These are phyloP conservation scores for Strix occidentalis DNA, from an alignment of 2,797 vertebrate genomes.

Conservation along the genomic window DNA sequence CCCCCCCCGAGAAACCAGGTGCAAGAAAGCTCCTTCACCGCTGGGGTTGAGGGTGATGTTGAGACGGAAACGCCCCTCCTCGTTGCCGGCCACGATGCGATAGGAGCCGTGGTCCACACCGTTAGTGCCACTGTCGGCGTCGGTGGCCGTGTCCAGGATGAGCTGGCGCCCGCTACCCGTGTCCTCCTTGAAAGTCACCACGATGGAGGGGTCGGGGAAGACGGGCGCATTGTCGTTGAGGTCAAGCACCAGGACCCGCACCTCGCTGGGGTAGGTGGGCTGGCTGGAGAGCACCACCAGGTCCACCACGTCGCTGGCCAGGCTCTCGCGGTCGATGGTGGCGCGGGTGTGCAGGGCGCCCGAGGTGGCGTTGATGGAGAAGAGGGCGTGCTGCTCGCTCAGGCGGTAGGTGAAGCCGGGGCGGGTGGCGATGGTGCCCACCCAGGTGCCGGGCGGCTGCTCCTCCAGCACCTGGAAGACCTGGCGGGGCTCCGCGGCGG, in stretches of 20 bases:
- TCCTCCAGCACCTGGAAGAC: constrained; percentile 94
- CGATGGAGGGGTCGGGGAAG: constrained; percentile 92
- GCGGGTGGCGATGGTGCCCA: constrained; percentile 91
- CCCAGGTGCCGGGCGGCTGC: constrained; percentile 92
- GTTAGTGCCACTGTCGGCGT: constrained; percentile 92
- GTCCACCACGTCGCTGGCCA: constrained; percentile 91
- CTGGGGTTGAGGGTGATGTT: constrained; percentile 98
- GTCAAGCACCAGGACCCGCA: constrained; percentile 92
- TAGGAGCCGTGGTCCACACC: constrained; percentile 96
- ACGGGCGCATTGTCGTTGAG: constrained; percentile 96
- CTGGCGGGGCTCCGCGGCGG: constrained; percentile 88
- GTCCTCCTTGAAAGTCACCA: constrained; percentile 97
- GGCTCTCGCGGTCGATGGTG: constrained; percentile 90
- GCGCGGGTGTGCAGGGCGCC: constrained; percentile 90
- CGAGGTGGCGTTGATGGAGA: constrained; percentile 89
- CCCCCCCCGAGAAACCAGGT: constrained; percentile 91
- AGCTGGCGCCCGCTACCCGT: constrained; percentile 94
- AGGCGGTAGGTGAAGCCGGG: constrained; percentile 94
- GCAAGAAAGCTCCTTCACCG: constrained; percentile 96
- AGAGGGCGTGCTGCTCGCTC: constrained; percentile 94
- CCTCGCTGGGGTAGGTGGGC: constrained; percentile 96
- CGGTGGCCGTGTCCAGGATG: constrained; percentile 95
- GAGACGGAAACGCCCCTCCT: constrained; percentile 90
- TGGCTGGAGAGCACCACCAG: constrained; percentile 97
- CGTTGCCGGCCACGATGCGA: constrained; percentile 90